Conservation (phyloP, 2,113 vertebrate species). For the Cathartes aura region DNA sequence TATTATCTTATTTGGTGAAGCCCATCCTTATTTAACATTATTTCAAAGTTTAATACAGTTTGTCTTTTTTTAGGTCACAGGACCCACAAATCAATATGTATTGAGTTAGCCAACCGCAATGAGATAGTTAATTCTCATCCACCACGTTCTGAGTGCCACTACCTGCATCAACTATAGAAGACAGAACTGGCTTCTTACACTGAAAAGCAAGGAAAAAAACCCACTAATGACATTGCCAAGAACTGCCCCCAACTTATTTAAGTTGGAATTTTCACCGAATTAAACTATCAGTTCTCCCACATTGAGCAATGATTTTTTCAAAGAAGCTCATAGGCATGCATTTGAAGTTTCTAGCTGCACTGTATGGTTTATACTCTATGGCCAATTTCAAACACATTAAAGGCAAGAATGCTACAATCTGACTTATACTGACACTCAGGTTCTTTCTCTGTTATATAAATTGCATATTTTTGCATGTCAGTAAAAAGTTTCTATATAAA, state of each 20-base stretch:
- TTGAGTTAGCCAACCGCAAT: neutral
- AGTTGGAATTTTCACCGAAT: neutral
- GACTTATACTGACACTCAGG: neutral
- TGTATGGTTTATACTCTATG: neutral
- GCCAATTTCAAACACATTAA: neutral
- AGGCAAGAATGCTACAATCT: neutral
- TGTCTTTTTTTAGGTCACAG: neutral
- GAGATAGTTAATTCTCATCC: conserved; percentile 5
- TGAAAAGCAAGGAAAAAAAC: neutral
- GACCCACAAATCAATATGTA: conserved; percentile 48
- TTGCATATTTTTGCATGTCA: neutral
- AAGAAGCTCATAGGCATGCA: neutral
- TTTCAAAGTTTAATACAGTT: conserved; percentile 6
- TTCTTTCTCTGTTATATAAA: neutral
- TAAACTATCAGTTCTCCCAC: neutral
- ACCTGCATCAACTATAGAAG: neutral
- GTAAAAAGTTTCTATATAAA: neutral
- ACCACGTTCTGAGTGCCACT: neutral
- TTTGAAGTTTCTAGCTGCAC: neutral
- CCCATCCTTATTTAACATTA: neutral
- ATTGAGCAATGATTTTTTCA: neutral
- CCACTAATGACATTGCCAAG: neutral
- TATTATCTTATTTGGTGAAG: neutral
- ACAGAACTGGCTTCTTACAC: neutral
- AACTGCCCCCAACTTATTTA: neutral